Conservation (phyloP, 2,888 invertebrate genomes). For the Acleris sparsana region DNA sequence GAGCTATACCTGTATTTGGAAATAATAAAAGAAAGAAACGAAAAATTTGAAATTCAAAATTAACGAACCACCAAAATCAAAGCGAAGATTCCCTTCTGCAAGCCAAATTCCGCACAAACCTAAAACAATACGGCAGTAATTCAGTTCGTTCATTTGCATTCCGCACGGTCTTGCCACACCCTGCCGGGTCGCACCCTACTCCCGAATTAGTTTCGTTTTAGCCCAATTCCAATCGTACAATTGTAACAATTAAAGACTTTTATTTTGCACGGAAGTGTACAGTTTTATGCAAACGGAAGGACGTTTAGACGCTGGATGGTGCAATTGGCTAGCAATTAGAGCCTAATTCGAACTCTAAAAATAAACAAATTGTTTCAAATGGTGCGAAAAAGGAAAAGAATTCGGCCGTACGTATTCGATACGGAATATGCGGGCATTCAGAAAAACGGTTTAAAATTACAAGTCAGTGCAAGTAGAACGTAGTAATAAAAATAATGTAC, state of each 20-base stretch:
- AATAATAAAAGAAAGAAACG: too few relatives aligned
- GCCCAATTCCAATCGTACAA: slow-evolving; percentile 24
- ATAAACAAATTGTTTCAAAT: not conserved
- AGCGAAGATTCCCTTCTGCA: slow-evolving; percentile 15
- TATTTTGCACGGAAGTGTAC: slow-evolving; percentile 15
- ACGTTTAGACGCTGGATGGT: slow-evolving; percentile 7
- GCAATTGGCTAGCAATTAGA: slow-evolving; percentile 2
- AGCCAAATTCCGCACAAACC: slow-evolving; percentile 23
- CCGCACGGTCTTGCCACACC: slow-evolving; percentile 20
- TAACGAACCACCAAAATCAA: slow-evolving; percentile 14
- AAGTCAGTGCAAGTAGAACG: too few relatives aligned
- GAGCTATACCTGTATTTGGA: too few relatives aligned
- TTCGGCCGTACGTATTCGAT: too few relatives aligned
- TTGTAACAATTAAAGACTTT: slow-evolving; percentile 31
- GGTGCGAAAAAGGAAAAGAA: not conserved
- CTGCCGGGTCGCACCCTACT: slow-evolving; percentile 28
- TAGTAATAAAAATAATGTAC: too few relatives aligned
- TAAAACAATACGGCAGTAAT: slow-evolving; percentile 34
- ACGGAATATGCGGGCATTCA: too few relatives aligned
- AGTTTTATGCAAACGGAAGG: slow-evolving; percentile 25
- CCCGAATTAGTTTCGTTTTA: slow-evolving; percentile 35
- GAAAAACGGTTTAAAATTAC: too few relatives aligned
- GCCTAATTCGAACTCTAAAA: slow-evolving; percentile 1
- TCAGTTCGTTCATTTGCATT: slow-evolving; percentile 36
- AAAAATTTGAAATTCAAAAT: not conserved